Evolutionary conservation across 2,113 vertebrate species (phyloP).

Genomic region (Rhipidura dahli): DNA sequence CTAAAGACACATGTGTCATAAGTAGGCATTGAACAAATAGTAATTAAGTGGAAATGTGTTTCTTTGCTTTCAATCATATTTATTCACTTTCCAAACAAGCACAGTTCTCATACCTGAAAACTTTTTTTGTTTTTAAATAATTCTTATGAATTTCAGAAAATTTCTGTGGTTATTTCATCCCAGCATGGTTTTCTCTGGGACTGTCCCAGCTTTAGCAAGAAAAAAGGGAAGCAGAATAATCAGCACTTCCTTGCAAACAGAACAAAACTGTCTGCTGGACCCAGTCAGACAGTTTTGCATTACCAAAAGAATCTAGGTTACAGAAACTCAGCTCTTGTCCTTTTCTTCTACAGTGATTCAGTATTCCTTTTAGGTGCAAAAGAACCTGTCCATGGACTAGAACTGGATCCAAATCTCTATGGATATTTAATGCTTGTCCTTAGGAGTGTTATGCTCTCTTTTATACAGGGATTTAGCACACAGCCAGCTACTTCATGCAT

Average conservation of each 20-base stretch:
- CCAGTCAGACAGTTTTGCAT: neutral
- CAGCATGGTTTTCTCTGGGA: neutral
- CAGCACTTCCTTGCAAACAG: neutral
- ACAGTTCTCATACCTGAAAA: neutral
- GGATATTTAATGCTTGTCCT: neutral
- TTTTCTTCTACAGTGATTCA: neutral
- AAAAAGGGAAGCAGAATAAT: neutral
- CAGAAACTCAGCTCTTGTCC: neutral
- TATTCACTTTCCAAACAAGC: neutral
- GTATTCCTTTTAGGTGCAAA: neutral
- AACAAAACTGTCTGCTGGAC: neutral
- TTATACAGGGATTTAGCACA: neutral
- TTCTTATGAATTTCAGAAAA: neutral
- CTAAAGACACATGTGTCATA: slow-evolving; percentile 15
- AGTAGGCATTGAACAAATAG: slow-evolving; percentile 35
- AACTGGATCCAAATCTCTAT: neutral
- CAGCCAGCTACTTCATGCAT: rapidly evolving
- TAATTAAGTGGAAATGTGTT: slow-evolving; percentile 18
- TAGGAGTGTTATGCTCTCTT: neutral
- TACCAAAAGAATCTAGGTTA: neutral
- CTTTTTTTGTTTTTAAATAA: neutral
- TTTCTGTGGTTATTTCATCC: neutral
- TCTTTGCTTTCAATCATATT: neutral
- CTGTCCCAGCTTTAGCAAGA: neutral
- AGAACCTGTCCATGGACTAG: neutral